A percentile compares a stretch with the other conserved stretches of the same genome.
These are phyloP conservation scores for Pristionchus entomophagus DNA, from an alignment of 2,888 invertebrate genomes.

Conservation along the genomic window DNA sequence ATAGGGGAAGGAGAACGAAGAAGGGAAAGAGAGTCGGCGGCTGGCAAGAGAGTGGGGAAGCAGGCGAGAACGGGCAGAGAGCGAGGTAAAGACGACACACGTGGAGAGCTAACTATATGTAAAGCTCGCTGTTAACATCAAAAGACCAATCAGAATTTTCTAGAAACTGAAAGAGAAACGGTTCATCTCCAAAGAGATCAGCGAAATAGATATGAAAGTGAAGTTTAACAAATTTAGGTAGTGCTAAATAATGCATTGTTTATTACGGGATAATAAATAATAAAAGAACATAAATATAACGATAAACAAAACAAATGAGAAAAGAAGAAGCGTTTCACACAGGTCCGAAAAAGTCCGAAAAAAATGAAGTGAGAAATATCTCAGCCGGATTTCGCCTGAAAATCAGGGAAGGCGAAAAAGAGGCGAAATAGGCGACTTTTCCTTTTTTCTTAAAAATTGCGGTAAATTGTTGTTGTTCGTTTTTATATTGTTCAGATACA, in stretches of 20 bases:
- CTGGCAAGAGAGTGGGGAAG: conserved; percentile 32
- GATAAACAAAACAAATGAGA: background rate
- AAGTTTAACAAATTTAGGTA: no score
- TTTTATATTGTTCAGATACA: background rate
- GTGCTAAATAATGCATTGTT: no score
- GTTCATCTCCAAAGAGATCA: no score
- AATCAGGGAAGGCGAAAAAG: background rate
- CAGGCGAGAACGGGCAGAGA: conserved; percentile 1
- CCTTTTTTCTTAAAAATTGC: background rate
- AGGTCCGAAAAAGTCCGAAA: background rate
- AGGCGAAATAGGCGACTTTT: background rate
- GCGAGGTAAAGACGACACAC: conserved; percentile 44
- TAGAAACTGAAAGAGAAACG: no score
- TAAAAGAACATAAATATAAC: background rate
- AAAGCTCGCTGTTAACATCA: background rate
- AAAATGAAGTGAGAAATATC: background rate
- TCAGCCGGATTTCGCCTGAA: conserved; percentile 21
- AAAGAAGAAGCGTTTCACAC: conserved; percentile 6
- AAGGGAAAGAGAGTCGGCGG: conserved; percentile 32
- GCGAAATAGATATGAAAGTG: no score
- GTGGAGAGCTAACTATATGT: conserved; percentile 44
- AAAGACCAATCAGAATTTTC: background rate
- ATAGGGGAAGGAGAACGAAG: conserved; percentile 34
- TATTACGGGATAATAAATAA: background rate
- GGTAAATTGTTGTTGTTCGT: background rate